A percentile compares a stretch with the other conserved stretches of the same genome.
Evolutionary conservation across 2,797 vertebrate species (phyloP).

Genomic region (Zenarchopterus dispar): DNA sequence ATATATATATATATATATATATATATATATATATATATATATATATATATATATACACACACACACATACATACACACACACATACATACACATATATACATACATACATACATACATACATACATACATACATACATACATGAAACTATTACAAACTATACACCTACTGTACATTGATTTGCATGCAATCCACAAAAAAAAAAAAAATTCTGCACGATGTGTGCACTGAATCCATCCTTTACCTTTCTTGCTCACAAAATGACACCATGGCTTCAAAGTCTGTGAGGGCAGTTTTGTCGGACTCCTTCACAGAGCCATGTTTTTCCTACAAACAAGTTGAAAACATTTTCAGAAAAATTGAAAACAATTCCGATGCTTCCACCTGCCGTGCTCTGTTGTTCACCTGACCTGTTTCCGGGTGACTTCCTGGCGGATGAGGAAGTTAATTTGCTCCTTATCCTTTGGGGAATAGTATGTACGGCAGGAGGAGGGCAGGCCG

Average conservation of each 20-base stretch:
- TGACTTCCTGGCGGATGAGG: slow-evolving; percentile 91
- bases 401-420: slow-evolving; percentile 84
- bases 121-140: slow-evolving; percentile 1
- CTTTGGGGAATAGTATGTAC: slow-evolving; percentile 91
- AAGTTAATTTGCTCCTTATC: slow-evolving; percentile 92
- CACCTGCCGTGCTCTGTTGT: not conserved
- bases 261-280: slow-evolving; percentile 91
- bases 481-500: slow-evolving; percentile 89
- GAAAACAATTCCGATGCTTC: not conserved
- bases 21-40: too few relatives aligned
- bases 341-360: slow-evolving; percentile 1
- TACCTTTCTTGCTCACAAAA: slow-evolving; percentile 91
- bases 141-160: slow-evolving; percentile 6
- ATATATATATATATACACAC: too few relatives aligned
- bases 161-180: not conserved
- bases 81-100: too few relatives aligned
- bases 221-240: slow-evolving; percentile 58
- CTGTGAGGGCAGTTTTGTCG: slow-evolving; percentile 86
- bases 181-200: too few relatives aligned
- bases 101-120: too few relatives aligned
- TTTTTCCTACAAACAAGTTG: slow-evolving; percentile 83
- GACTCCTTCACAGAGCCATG: slow-evolving; percentile 86
- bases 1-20: too few relatives aligned
- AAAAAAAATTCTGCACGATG: not conserved
- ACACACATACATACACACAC: too few relatives aligned